Evolutionary conservation across 2,888 invertebrate species (phyloP), one percentile per base, ranked within the genome.

Genomic region (Brenthis hecate): DNA sequence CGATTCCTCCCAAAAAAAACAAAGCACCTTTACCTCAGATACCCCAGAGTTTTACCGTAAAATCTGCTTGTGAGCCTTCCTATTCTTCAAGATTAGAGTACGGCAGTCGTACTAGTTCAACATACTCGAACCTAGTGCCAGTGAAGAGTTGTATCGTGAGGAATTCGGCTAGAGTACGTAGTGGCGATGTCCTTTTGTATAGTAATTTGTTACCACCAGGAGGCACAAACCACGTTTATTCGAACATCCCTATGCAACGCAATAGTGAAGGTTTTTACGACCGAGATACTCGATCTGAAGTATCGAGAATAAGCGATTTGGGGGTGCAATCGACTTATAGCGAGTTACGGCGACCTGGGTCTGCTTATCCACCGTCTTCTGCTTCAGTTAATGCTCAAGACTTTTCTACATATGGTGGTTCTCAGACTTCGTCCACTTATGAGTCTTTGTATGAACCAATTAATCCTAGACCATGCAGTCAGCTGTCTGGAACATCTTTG

Each of bases 41-140:
- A 82, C 97, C 97, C 67, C 96, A 96, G 86, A 97, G 96, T 85
- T 96, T 94, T 80, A 94, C 94, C 47, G 93, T 97, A 69, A 96
- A 96, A 83, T 95, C 95, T 70, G 94, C 95, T 19, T 94, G 95
- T 70, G 96, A 96, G 80, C 97, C 97, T 0, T 95, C 96, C 6
- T 97, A 96, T 83, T 96, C 96, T 32, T 95, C 96, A 36, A 94
- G 96, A 69, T 89, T 97, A 56, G 95, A 92, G 75, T 86, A 83
- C 73, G 89, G 92, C 23, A 92, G 89, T 71, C 85, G 88, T 43
- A 83, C 89, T n/a, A 91, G 91, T 76, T 92, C 92, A 48, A 91
- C 92, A 13, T 93, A 93, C 76, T 93, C 92, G 6, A 92, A 92
- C 77, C 83, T 93, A 72, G 89, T 93, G 66, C 93, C 93, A 54